Conservation (phyloP, 2,113 vertebrate genomes). For the Pygoscelis antarcticus region DNA sequence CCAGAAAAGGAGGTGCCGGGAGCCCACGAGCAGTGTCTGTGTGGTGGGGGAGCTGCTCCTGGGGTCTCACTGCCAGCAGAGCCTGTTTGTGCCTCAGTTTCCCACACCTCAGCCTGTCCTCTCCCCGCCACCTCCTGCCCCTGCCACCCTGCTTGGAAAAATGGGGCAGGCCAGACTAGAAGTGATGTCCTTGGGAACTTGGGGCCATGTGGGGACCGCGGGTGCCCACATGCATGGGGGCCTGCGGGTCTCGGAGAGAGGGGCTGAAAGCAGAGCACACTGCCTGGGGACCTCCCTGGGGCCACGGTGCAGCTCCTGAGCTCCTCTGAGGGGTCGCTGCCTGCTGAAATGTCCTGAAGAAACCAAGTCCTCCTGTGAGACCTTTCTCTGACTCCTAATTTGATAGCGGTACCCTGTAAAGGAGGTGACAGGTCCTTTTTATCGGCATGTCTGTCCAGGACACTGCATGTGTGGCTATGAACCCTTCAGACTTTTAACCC, state of each 20-base stretch:
- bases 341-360: not conserved
- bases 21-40: not conserved
- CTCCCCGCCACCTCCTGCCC: not conserved
- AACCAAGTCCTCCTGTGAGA: not conserved
- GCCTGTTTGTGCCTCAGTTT: not conserved
- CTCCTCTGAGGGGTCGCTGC: not conserved
- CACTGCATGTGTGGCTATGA: not conserved
- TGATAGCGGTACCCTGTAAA: not conserved
- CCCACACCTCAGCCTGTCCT: not conserved
- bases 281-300: not conserved
- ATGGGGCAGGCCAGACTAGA: not conserved
- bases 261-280: not conserved
- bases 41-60: not conserved
- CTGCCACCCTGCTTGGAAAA: not conserved
- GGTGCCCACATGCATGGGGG: not conserved
- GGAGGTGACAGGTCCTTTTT: not conserved
- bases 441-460: not conserved
- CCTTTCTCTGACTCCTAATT: not conserved
- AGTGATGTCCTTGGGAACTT: not conserved
- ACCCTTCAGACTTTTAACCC: not conserved
- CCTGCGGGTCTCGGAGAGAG: not conserved
- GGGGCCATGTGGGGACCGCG: rapidly evolving
- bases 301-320: not conserved
- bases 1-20: not conserved
- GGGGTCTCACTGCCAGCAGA: not conserved